Evolutionary conservation across 2,797 vertebrate genomes (phyloP).

Genomic region (Pseudochromis fuscus): DNA sequence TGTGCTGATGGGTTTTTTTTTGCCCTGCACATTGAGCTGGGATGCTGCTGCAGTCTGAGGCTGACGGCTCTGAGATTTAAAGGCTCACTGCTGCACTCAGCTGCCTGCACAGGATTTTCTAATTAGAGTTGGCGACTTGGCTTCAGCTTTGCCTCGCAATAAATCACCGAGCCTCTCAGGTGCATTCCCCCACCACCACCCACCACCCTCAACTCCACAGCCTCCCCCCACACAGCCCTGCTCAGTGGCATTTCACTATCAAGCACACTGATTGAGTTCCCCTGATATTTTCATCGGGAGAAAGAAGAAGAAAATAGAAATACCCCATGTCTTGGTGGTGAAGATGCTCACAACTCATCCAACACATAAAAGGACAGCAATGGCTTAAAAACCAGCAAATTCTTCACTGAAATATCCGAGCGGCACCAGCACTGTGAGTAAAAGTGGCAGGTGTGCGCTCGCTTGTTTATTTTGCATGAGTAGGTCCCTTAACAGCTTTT

Average conservation of each 20-base stretch:
- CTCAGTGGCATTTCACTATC: slow-evolving; percentile 83
- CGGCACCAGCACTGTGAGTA: not conserved
- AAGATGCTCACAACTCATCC: slow-evolving; percentile 3
- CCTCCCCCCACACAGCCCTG: no score
- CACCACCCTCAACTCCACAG: no score
- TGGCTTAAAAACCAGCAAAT: not conserved
- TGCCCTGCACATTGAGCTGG: slow-evolving; percentile 46
- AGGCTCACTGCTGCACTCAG: slow-evolving; percentile 78
- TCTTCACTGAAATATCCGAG: no score
- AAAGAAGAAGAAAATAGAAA: slow-evolving; percentile 41
- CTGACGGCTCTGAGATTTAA: slow-evolving; percentile 80
- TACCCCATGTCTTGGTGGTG: not conserved
- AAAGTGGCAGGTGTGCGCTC: not conserved
- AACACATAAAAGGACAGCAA: slow-evolving; percentile 3
- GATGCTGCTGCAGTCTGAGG: slow-evolving; percentile 74
- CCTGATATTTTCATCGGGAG: slow-evolving; percentile 71
- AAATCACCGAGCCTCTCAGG: slow-evolving; percentile 86
- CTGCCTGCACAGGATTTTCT: slow-evolving; percentile 86
- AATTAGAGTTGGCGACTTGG: slow-evolving; percentile 86
- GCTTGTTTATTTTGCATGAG: not conserved
- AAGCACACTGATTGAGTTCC: slow-evolving; percentile 79
- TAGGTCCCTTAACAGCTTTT: not conserved
- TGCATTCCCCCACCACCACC: slow-evolving; percentile 79
- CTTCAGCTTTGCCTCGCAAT: slow-evolving; percentile 82
- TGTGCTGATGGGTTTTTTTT: slow-evolving; percentile 30